phyloP scores from a whole-genome alignment of 1,140 invertebrate species.

The Heterodera schachtii region DNA sequence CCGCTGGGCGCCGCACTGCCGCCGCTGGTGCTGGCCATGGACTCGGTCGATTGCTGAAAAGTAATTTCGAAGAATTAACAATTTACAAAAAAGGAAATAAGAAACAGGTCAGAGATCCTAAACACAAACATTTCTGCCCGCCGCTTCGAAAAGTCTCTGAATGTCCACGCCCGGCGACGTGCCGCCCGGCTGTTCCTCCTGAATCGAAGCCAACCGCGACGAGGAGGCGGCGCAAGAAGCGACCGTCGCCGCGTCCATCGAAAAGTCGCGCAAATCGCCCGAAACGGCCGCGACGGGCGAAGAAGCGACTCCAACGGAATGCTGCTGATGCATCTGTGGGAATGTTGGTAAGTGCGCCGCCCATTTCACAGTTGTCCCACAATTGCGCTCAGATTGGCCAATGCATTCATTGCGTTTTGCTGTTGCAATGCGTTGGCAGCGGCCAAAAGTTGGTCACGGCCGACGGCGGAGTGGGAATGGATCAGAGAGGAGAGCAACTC shows the following conservation, averaged over 20 bases:
- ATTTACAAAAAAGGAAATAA: no score
- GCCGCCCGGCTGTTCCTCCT: slow-evolving; percentile 24
- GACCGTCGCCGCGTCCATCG: slow-evolving; percentile 25
- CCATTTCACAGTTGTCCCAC: not conserved
- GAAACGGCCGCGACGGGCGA: not conserved
- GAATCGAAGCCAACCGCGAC: slow-evolving; percentile 33
- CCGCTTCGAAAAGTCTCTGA: slow-evolving; percentile 1
- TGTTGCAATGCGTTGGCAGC: slow-evolving; percentile 4
- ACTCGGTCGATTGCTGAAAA: slow-evolving; percentile 53
- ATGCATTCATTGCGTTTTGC: slow-evolving; percentile 16
- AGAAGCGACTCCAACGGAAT: no score
- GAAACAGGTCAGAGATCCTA: no score
- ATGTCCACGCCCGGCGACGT: slow-evolving; percentile 3
- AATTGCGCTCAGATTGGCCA: slow-evolving; percentile 23
- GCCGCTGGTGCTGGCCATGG: slow-evolving; percentile 52
- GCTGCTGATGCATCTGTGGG: slow-evolving; percentile 21
- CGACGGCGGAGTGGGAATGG: slow-evolving; percentile 16
- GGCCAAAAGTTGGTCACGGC: slow-evolving; percentile 30
- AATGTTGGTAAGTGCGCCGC: not conserved
- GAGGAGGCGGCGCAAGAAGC: slow-evolving; percentile 35
- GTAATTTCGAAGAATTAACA: not conserved
- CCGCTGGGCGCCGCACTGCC: slow-evolving; percentile 19
- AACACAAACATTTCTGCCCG: slow-evolving; percentile 29
- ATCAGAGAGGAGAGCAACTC: slow-evolving; percentile 25
- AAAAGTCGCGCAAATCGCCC: not conserved